Base-by-base conservation (phyloP, 1,140 invertebrate genomes). In the Caenorhabditis latens region DNA sequence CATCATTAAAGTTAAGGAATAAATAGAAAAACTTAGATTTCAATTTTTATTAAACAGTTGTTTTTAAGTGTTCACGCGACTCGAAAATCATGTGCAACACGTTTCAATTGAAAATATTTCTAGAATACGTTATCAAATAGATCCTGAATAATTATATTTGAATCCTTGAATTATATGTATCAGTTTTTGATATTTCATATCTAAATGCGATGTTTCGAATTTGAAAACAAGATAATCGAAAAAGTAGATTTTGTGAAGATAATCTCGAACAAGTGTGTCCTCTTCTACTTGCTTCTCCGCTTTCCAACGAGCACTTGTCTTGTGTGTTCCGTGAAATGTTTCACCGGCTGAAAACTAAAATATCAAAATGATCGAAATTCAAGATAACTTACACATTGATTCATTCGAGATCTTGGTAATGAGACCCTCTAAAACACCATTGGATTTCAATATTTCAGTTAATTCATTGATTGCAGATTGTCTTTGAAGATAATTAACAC, bases 391-490 rank as follows among this genome's bases (percentile, higher is more conserved):
- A 65, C 61, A 40, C 21, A 71, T 71, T 71, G 65, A 71, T 46
- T 71, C 65, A n/a, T 71, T 71, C 2, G 65, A 71, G 65, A 71
- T 71, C 65, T 71, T 71, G 65, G 65, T 16, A 16, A 71, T 71
- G 0, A 71, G 65, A 43, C 4, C 46, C 2, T 43, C 65, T 19
- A 40, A 19, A 46, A 71, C 65, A 8, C 65, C 40, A 19, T 71
- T 71, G 0, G 11, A 7, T 14, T 24, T 8, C 46, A 71, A 46
- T 19, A 71, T 19, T 19, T 71, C 42, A 3, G 65, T 71, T 2
- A 71, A 16, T 46, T 71, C 40, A n/a, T 14, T 71, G 16, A 71
- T 71, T 43, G 65, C 65, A 46, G 65, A 43, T 19, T 71, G 40
- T 32, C 65, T 11, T 11, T n/a, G 43, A 6, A 46, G 2, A 19